Percentiles rank a stretch among this genome's conserved stretches.
These are phyloP conservation scores for Ptychochromis oligacanthus DNA, from an alignment of 2,113 vertebrate genomes.

Conservation along the genomic window DNA sequence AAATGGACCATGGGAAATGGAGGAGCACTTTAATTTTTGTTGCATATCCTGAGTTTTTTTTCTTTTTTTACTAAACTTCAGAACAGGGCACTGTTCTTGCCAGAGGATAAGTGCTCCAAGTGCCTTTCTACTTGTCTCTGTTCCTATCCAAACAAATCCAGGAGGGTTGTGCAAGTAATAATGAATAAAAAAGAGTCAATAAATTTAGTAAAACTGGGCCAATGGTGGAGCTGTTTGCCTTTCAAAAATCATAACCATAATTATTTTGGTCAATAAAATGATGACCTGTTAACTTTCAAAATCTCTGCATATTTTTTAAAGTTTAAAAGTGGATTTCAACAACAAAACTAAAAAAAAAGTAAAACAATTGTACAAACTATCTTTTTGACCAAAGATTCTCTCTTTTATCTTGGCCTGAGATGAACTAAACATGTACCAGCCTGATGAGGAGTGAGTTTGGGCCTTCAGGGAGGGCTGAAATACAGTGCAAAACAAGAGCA, in stretches of 20 bases:
- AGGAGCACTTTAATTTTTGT: too few relatives aligned
- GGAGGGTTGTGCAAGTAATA: slow-evolving; percentile 17
- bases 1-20: too few relatives aligned
- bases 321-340: neutral
- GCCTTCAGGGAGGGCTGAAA: neutral
- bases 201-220: neutral
- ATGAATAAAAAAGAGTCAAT: slow-evolving; percentile 46
- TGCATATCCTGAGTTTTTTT: too few relatives aligned
- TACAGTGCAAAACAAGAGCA: neutral
- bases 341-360: neutral
- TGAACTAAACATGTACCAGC: neutral
- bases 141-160: neutral
- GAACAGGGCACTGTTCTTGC: neutral
- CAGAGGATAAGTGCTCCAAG: too few relatives aligned
- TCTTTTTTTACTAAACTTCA: too few relatives aligned
- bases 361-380: neutral
- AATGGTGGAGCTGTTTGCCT: neutral
- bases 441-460: neutral
- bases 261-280: neutral
- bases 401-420: neutral
- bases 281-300: too few relatives aligned
- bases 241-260: neutral
- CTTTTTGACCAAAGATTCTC: neutral
- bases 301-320: too few relatives aligned
- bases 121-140: neutral